A percentile compares a stretch with the other conserved stretches of the same genome.
Evolutionary conservation across 1,140 invertebrate genomes (phyloP).

Genomic region (Capitella teleta): DNA sequence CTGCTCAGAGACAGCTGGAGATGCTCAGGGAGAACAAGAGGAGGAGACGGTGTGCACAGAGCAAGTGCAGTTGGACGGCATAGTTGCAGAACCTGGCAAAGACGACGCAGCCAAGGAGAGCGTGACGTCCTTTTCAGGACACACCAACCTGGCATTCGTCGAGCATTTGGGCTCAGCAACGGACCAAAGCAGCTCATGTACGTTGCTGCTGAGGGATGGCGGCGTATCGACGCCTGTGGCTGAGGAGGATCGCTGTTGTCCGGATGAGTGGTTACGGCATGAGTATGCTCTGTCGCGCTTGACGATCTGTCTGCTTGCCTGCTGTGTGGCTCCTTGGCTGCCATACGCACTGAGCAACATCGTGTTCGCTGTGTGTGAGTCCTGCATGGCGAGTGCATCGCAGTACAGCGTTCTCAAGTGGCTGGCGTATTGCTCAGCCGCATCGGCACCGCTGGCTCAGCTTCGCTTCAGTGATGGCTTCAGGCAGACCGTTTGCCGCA

Average conservation of each 20-base stretch:
- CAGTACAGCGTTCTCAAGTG: conserved; percentile 5
- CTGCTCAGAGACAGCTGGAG: neutral
- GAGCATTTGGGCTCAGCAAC: neutral
- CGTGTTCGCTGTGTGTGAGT: conserved; percentile 5
- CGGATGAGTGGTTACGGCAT: neutral
- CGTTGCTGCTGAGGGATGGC: neutral
- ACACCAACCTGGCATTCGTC: neutral
- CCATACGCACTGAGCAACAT: conserved; percentile 7
- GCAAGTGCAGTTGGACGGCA: neutral
- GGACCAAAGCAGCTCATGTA: neutral
- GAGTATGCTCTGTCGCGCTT: neutral
- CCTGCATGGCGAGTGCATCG: conserved; percentile 1
- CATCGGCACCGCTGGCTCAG: neutral
- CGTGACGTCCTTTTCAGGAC: neutral
- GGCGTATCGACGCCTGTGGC: neutral
- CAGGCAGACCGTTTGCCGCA: neutral
- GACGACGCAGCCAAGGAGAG: neutral
- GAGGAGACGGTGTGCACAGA: neutral
- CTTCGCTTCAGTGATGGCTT: neutral
- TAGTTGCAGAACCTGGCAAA: neutral
- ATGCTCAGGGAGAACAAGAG: neutral
- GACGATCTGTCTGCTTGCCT: neutral
- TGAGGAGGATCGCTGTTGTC: neutral
- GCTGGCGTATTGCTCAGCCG: conserved; percentile 8
- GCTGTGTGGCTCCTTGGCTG: conserved; percentile 4